These are phyloP conservation scores for Heliornis fulica DNA, from an alignment of 2,113 vertebrate genomes.

Conservation along the genomic window DNA sequence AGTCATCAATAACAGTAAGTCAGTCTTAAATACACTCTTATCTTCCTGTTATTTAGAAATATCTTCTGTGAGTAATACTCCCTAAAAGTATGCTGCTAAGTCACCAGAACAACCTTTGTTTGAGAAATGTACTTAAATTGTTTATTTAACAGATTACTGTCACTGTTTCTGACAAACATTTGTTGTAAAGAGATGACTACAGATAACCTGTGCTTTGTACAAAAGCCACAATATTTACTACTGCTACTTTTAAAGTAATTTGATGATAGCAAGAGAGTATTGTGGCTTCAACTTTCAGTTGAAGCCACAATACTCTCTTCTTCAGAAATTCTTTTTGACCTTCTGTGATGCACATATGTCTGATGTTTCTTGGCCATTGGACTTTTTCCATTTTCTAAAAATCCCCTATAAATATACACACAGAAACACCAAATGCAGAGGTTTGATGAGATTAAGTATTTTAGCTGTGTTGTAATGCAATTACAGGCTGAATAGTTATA, in stretches of 20 bases:
- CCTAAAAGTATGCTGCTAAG: neutral
- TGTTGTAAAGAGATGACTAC: neutral
- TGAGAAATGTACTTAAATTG: neutral
- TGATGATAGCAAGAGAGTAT: neutral
- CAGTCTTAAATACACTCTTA: neutral
- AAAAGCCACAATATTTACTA: neutral
- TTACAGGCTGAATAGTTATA: neutral
- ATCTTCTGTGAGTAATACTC: neutral
- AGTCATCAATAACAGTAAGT: conserved; percentile 92
- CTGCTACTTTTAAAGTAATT: neutral
- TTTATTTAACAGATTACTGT: neutral
- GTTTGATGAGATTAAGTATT: neutral
- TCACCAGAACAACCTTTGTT: neutral
- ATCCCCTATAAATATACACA: rapidly evolving
- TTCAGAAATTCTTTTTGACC: neutral
- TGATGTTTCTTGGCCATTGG: neutral
- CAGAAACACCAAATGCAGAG: neutral
- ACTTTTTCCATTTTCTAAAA: neutral
- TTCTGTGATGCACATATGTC: neutral
- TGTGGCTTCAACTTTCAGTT: neutral
- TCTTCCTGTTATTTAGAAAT: neutral
- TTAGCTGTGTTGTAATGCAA: neutral
- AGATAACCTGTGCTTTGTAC: neutral
- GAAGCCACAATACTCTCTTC: too few species aligned
- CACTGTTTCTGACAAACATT: neutral